phyloP scores from a whole-genome alignment of 2,113 vertebrate genomes.

The Bungarus multicinctus region DNA sequence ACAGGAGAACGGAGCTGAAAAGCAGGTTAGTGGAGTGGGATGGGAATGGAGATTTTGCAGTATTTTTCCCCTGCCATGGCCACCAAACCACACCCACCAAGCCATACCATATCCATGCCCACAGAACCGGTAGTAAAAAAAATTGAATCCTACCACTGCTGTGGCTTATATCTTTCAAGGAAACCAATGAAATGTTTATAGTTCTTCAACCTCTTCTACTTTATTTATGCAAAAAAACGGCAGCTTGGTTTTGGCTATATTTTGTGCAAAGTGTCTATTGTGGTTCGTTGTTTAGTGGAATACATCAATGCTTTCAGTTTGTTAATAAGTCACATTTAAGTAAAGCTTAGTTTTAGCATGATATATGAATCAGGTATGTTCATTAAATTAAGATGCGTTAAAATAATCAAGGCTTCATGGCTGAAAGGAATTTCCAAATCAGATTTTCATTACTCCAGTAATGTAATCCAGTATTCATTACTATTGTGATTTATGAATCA shows the following conservation, averaged over 20 bases:
- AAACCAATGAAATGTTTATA: not conserved
- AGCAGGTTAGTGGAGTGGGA: too few species aligned
- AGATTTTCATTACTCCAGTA: too few species aligned
- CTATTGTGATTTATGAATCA: not conserved
- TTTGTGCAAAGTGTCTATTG: not conserved
- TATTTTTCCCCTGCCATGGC: too few species aligned
- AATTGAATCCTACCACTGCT: too few species aligned
- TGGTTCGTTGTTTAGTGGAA: not conserved
- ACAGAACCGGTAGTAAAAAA: too few species aligned
- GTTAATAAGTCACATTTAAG: not conserved
- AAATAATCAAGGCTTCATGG: not conserved
- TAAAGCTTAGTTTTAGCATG: not conserved
- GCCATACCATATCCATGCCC: too few species aligned
- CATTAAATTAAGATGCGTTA: not conserved
- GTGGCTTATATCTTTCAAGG: not conserved
- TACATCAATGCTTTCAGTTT: not conserved
- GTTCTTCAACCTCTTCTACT: not conserved
- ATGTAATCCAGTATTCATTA: not conserved
- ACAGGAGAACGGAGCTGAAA: too few species aligned
- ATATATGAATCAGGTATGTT: not conserved
- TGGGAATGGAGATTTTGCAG: too few species aligned
- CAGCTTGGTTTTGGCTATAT: not conserved
- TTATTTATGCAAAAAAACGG: not conserved
- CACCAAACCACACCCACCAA: too few species aligned
- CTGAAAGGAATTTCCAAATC: not conserved